These are phyloP conservation scores for Rattus rattus DNA, from an alignment of 2,113 vertebrate genomes.

Conservation along the genomic window DNA sequence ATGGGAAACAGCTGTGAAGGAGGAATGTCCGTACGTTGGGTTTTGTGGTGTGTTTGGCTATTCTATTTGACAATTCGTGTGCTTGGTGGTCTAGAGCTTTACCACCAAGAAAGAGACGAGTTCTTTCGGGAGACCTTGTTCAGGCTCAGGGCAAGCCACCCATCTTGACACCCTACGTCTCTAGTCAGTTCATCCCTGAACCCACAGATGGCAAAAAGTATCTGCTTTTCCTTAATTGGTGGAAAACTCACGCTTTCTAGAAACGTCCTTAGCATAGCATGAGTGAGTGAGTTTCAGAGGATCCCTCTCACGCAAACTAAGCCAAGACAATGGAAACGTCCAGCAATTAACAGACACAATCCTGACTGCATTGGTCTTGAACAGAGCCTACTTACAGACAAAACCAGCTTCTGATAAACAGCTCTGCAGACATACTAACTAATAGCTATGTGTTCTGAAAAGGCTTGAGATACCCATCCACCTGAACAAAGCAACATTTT, in stretches of 20 bases:
- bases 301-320: conserved; percentile 37
- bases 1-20: conserved; percentile 71
- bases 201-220: neutral
- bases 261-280: conserved; percentile 44
- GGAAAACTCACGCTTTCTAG: conserved; percentile 5
- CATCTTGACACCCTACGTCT: neutral
- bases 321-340: conserved; percentile 60
- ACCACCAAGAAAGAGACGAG: conserved; percentile 39
- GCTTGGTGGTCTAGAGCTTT: conserved; percentile 53
- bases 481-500: conserved; percentile 3
- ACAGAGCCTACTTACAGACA: conserved; percentile 51
- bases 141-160: neutral
- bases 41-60: conserved; percentile 60
- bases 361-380: conserved; percentile 54
- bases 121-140: neutral
- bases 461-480: neutral
- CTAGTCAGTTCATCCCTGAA: neutral
- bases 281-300: conserved; percentile 56
- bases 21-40: conserved; percentile 63
- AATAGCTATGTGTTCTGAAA: conserved; percentile 25
- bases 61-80: conserved; percentile 50
- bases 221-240: conserved; percentile 33
- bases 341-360: conserved; percentile 44
- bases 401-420: neutral
- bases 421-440: conserved; percentile 20